Conservation (phyloP, 1,140 invertebrate species). For the Hormaphis cornu region DNA sequence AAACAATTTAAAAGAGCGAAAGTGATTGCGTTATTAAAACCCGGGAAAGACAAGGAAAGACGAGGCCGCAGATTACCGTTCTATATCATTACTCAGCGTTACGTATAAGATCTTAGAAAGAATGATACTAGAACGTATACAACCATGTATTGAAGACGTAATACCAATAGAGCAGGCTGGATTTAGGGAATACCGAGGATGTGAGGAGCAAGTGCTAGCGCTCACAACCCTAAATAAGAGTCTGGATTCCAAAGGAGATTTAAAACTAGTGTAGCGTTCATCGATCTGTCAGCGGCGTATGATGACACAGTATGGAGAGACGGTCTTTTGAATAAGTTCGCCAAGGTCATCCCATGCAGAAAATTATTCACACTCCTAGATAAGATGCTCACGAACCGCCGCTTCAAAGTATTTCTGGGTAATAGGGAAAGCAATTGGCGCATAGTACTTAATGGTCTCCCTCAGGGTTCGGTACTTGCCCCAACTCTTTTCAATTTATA, state of each 20-base stretch:
- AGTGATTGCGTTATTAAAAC: too few species aligned
- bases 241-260: slow-evolving; percentile 25
- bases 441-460: slow-evolving; percentile 27
- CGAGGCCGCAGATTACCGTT: slow-evolving; percentile 25
- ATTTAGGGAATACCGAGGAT: slow-evolving; percentile 19
- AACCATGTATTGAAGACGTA: neutral
- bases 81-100: slow-evolving; percentile 30
- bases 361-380: neutral
- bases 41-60: too few species aligned
- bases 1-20: too few species aligned
- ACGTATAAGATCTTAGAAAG: slow-evolving; percentile 27
- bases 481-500: slow-evolving; percentile 1
- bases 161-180: slow-evolving; percentile 23
- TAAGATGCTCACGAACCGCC: slow-evolving; percentile 32
- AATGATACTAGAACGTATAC: slow-evolving; percentile 29
- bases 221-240: slow-evolving; percentile 33
- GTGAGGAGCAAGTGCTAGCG: slow-evolving; percentile 20
- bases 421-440: slow-evolving; percentile 33
- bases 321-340: slow-evolving; percentile 22
- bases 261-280: slow-evolving; percentile 27
- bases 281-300: slow-evolving; percentile 33
- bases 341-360: slow-evolving; percentile 13
- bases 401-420: slow-evolving; percentile 28
- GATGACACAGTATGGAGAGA: slow-evolving; percentile 29
- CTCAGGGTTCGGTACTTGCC: slow-evolving; percentile 17